Evolutionary conservation across 2,113 vertebrate genomes (phyloP).

Genomic region (Pimephales promelas): DNA sequence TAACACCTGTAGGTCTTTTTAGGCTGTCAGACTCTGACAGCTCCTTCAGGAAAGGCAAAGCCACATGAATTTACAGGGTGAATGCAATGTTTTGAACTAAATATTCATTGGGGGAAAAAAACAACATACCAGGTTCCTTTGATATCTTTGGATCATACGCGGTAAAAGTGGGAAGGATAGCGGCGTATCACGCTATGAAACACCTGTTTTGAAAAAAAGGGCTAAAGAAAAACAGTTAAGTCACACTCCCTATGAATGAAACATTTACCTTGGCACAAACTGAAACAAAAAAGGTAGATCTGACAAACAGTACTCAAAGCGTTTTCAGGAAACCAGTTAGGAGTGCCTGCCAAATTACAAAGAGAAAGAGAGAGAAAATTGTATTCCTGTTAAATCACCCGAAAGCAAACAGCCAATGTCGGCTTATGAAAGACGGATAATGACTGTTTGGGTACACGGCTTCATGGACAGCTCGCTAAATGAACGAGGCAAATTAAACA

Average conservation of each 20-base stretch:
- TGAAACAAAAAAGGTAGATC: slow-evolving; percentile 86
- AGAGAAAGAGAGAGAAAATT: slow-evolving; percentile 65
- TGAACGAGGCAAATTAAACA: slow-evolving; percentile 59
- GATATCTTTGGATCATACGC: slow-evolving; percentile 73
- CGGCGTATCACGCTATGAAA: slow-evolving; percentile 63
- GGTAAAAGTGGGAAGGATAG: slow-evolving; percentile 67
- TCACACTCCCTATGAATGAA: slow-evolving; percentile 69
- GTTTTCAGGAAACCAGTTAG: slow-evolving; percentile 96
- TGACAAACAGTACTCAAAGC: slow-evolving; percentile 87
- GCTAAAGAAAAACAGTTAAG: slow-evolving; percentile 75
- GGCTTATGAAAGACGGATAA: slow-evolving; percentile 80
- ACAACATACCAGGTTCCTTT: slow-evolving; percentile 70
- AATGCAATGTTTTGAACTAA: slow-evolving; percentile 58
- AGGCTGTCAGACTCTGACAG: slow-evolving; percentile 58
- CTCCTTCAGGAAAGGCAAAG: slow-evolving; percentile 58
- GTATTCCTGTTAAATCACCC: slow-evolving; percentile 81
- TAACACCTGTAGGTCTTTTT: slow-evolving; percentile 64
- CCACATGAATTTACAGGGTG: slow-evolving; percentile 61
- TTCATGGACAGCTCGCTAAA: slow-evolving; percentile 70
- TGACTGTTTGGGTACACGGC: slow-evolving; percentile 79
- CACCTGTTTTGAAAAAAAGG: slow-evolving; percentile 69
- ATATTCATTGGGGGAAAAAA: slow-evolving; percentile 55
- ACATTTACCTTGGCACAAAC: slow-evolving; percentile 91
- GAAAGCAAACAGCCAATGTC: slow-evolving; percentile 76
- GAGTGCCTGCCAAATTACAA: slow-evolving; percentile 75